These are phyloP conservation scores for Uromys caudimaculatus DNA, from an alignment of 2,797 vertebrate genomes.

Conservation along the genomic window DNA sequence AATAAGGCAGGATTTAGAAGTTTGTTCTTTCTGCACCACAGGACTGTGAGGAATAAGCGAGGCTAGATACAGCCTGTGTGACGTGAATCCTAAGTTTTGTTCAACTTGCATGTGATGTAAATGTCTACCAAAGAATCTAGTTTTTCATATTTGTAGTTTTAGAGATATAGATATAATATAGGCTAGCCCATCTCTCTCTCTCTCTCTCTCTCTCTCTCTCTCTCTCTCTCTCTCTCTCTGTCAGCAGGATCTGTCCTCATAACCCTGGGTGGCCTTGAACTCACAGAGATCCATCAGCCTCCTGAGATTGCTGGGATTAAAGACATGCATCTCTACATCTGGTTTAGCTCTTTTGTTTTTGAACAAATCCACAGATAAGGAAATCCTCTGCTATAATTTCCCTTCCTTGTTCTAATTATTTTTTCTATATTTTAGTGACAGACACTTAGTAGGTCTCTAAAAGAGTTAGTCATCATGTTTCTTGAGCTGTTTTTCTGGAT, in stretches of 20 bases:
- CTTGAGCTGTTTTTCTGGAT: not conserved
- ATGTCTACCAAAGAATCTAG: not conserved
- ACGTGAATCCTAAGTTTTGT: not conserved
- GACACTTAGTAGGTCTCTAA: not conserved
- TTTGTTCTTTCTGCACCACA: constrained; percentile 24
- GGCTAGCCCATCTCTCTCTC: not conserved
- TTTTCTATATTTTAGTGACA: not conserved
- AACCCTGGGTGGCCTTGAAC: not conserved
- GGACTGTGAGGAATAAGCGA: not conserved
- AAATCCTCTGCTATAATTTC: not conserved
- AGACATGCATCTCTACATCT: not conserved
- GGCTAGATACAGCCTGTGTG: not conserved
- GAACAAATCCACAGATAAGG: not conserved
- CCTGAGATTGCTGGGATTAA: not conserved
- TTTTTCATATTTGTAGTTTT: not conserved
- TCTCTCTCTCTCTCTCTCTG: not conserved
- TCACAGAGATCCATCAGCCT: not conserved
- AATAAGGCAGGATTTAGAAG: not conserved
- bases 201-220: not conserved
- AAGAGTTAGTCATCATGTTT: not conserved
- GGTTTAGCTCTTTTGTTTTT: not conserved
- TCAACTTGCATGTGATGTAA: not conserved
- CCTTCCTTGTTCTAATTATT: not conserved
- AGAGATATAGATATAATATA: not conserved
- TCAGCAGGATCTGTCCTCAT: not conserved